Percentiles rank a stretch among this genome's conserved stretches.
These are phyloP conservation scores for Amphibalanus amphitrite DNA, from an alignment of 1,140 invertebrate genomes.

Conservation along the genomic window DNA sequence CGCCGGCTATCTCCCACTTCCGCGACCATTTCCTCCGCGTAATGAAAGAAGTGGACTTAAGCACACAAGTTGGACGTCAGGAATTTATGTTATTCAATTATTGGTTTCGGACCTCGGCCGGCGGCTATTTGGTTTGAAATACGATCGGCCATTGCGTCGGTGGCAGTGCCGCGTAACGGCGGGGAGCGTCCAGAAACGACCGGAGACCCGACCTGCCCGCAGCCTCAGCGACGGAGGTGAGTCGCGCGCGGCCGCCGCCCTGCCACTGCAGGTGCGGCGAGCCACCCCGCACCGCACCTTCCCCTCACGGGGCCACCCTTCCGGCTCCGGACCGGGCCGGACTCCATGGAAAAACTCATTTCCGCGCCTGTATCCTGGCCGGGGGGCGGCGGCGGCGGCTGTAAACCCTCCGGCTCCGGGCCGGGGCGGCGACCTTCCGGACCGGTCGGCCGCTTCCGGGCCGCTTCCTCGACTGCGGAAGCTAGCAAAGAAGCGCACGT, in stretches of 20 bases:
- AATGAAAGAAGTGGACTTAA: conserved; percentile 2
- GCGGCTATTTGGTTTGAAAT: neutral
- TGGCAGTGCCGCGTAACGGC: neutral
- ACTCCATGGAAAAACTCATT: conserved; percentile 1
- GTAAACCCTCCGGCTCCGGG: neutral
- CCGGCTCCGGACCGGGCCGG: no score
- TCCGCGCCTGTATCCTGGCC: neutral
- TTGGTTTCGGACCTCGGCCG: neutral
- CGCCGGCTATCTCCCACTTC: neutral
- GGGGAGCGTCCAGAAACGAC: neutral
- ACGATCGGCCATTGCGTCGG: neutral
- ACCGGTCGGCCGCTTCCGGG: neutral
- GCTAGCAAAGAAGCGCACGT: neutral
- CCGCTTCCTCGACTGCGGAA: neutral
- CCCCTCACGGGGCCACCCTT: no score
- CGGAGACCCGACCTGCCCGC: no score
- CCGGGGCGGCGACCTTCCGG: neutral
- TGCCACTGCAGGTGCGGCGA: no score
- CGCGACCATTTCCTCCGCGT: neutral
- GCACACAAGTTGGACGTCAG: neutral
- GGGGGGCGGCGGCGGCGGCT: no score
- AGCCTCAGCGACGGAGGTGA: neutral
- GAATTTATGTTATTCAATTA: conserved; percentile 2
- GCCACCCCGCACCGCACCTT: no score
- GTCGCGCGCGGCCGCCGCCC: no score